Base-by-base conservation (phyloP, 2,888 invertebrate genomes). In the Apotomis betuletana region DNA sequence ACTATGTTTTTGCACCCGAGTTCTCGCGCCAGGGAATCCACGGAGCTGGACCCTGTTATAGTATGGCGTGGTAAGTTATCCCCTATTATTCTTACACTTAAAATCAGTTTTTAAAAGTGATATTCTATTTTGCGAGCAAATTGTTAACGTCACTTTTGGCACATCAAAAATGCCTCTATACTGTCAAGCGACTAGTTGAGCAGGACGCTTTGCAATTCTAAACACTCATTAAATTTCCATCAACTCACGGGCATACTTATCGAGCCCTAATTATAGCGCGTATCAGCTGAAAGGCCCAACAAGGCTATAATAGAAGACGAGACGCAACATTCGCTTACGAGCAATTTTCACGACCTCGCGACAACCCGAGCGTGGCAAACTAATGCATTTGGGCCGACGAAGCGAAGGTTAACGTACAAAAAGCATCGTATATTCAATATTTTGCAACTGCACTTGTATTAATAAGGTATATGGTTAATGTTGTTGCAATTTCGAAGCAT, bases 401-500 rank as follows among this genome's bases (percentile, higher is more conserved):
- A 79, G 79, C 84, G 90, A 92, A 92, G 92, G 92, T 91, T 89
- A 90, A 84, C 85, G 83, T 81, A 80, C 77, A 90, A 87, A 89
- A 90, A 88, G 87, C 85, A 85, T 83, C 82, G 85, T 85, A 84
- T 87, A 87, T 87, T 85, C 86, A 86, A 87, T 87, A 89, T 91
- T 90, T 90, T 89, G 92, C 89, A 92, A 92, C 85, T 87, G 90
- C 87, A 87, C 85, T 88, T 81, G 89, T 91, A 90, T 92, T 90
- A 90, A 90, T 90, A 91, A 89, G 89, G 81, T 84, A 82, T 85
- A 86, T 85, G 83, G 85, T 83, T 85, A 83, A 85, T 85, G 81
- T 82, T 82, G 82, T 80, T 86, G 92, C 91, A 91, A 91, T 86
- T 84, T 83, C 82, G 87, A 83, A 87, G 90, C 89, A 90, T 92